Evolutionary conservation across 1,140 invertebrate genomes (phyloP).

Genomic region (Drosophila ohnishii): DNA sequence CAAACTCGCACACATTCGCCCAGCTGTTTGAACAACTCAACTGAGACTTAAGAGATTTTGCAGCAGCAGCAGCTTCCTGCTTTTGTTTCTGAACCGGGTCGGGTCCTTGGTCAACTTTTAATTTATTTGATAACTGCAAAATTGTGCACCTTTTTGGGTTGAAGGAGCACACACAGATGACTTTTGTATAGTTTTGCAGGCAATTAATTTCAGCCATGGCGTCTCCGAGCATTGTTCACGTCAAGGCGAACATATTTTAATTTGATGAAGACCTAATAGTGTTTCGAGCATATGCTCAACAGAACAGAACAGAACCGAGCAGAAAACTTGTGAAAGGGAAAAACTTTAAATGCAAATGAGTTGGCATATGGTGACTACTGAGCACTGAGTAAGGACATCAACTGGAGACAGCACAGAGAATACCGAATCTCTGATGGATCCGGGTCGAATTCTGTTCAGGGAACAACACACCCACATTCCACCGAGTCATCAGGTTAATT

Average conservation of each 20-base stretch:
- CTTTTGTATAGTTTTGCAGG: slow-evolving; percentile 63
- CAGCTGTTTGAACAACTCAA: slow-evolving; percentile 54
- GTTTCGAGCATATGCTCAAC: slow-evolving; percentile 41
- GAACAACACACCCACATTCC: slow-evolving; percentile 26
- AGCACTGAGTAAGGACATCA: slow-evolving; percentile 11
- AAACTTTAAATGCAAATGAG: slow-evolving; percentile 62
- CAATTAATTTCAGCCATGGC: slow-evolving; percentile 70
- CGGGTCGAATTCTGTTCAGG: slow-evolving; percentile 7
- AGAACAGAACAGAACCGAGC: not conserved
- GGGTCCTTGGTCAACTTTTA: slow-evolving; percentile 69
- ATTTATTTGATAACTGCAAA: slow-evolving; percentile 66
- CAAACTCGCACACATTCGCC: slow-evolving; percentile 35
- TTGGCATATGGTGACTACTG: slow-evolving; percentile 39
- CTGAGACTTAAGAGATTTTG: slow-evolving; percentile 54
- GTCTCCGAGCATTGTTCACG: slow-evolving; percentile 31
- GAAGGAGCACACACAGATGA: slow-evolving; percentile 19
- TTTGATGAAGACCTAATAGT: slow-evolving; percentile 58
- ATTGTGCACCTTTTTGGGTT: slow-evolving; percentile 53
- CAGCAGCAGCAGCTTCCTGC: slow-evolving; percentile 48
- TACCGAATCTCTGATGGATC: not conserved
- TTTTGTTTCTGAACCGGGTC: slow-evolving; percentile 23
- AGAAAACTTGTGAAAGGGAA: slow-evolving; percentile 43
- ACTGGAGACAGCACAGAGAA: slow-evolving; percentile 4
- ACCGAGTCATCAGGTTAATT: slow-evolving; percentile 71
- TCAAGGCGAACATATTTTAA: slow-evolving; percentile 51